These are phyloP conservation scores for Forbesichthys papilliferus DNA, from an alignment of 2,113 vertebrate genomes.

Conservation along the genomic window DNA sequence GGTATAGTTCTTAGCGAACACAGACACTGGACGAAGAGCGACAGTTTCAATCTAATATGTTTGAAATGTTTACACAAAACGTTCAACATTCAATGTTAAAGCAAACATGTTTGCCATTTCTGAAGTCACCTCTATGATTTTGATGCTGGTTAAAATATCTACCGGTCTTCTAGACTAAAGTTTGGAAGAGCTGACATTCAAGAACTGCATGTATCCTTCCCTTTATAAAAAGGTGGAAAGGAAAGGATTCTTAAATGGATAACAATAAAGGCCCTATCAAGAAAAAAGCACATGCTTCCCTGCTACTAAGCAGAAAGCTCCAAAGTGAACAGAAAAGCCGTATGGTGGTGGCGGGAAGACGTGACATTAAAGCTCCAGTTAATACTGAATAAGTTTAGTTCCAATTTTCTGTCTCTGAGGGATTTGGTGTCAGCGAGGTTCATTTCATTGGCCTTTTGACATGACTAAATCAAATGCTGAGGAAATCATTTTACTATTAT, in stretches of 20 bases:
- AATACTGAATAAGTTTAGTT: conserved; percentile 66
- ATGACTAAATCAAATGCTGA: conserved; percentile 68
- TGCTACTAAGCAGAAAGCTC: conserved; percentile 46
- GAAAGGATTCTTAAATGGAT: conserved; percentile 41
- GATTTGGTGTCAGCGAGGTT: conserved; percentile 62
- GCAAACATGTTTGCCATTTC: too few species aligned
- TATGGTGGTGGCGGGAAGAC: conserved; percentile 27
- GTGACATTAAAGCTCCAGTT: conserved; percentile 52
- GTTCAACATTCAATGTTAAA: too few species aligned
- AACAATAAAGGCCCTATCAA: conserved; percentile 40
- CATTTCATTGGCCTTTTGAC: conserved; percentile 72
- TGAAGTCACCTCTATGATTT: too few species aligned
- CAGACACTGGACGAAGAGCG: too few species aligned
- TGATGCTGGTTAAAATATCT: too few species aligned
- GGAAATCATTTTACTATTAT: conserved; percentile 64
- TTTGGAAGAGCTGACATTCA: not conserved
- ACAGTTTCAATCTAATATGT: too few species aligned
- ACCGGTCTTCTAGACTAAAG: too few species aligned
- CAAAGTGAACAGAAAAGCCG: conserved; percentile 41
- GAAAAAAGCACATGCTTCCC: conserved; percentile 42
- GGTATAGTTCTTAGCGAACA: too few species aligned
- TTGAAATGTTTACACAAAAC: too few species aligned
- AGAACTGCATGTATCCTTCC: not conserved
- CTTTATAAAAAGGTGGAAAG: conserved; percentile 11
- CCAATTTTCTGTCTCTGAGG: conserved; percentile 58